These are phyloP conservation scores for Tetragonula clypearis DNA, from an alignment of 1,140 invertebrate species.

Conservation along the genomic window DNA sequence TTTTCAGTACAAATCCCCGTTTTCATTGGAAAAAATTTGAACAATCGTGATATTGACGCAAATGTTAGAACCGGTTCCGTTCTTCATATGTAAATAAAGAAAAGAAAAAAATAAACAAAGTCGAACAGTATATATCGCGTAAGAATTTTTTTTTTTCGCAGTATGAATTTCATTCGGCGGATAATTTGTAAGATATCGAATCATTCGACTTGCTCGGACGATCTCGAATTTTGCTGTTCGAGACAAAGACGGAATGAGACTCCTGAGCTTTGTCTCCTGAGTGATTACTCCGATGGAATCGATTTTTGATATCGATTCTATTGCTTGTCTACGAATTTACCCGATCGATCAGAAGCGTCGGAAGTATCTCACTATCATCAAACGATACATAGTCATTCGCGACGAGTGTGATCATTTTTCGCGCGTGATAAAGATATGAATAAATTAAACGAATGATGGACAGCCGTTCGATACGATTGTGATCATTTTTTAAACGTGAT, in stretches of 20 bases:
- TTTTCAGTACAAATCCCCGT: background rate
- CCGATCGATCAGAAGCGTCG: background rate
- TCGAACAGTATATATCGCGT: background rate
- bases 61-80: background rate
- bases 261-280: background rate
- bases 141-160: no score
- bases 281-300: background rate
- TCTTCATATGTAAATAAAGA: background rate
- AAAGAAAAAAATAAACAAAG: background rate
- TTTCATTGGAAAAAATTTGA: background rate
- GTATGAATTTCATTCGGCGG: background rate
- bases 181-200: background rate
- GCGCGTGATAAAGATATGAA: background rate
- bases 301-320: constrained; percentile 8
- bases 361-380: background rate
- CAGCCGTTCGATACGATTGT: background rate
- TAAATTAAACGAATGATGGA: background rate
- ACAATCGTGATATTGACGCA: background rate
- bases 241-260: background rate
- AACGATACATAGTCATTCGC: background rate
- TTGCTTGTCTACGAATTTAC: background rate
- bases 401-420: background rate
- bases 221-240: background rate
- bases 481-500: background rate
- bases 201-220: background rate